Evolutionary conservation across 2,888 invertebrate species (phyloP).

Genomic region (Ferrisia virgata): DNA sequence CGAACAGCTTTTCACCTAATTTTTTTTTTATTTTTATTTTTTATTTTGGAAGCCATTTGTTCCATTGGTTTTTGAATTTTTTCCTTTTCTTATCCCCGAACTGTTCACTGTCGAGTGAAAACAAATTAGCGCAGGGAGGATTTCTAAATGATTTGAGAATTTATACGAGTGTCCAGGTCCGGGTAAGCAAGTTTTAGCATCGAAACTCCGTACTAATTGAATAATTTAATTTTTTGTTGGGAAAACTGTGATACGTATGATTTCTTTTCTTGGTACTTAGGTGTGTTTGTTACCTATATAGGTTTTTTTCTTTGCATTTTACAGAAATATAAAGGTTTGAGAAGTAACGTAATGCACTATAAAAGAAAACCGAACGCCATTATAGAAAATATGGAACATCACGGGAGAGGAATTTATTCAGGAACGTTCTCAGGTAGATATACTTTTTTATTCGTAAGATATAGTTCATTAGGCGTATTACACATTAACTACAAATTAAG

Average conservation of each 20-base stretch:
- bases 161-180: no score
- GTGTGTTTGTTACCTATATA: not conserved
- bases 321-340: slow-evolving; percentile 20
- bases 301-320: no score
- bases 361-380: slow-evolving; percentile 66
- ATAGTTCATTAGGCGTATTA: no score
- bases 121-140: no score
- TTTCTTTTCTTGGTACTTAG: not conserved
- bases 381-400: slow-evolving; percentile 88
- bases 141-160: no score
- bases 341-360: slow-evolving; percentile 13
- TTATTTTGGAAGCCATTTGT: not conserved
- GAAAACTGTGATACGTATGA: no score
- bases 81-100: not conserved
- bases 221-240: no score
- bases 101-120: not conserved
- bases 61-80: no score
- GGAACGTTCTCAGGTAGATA: slow-evolving; percentile 77
- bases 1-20: slow-evolving; percentile 9
- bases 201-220: no score
- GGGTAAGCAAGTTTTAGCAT: no score
- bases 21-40: no score
- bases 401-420: slow-evolving; percentile 91
- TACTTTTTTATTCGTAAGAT: no score
- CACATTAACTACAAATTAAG: not conserved